Evolutionary conservation across 2,113 vertebrate genomes (phyloP).

Genomic region (Nestor notabilis): DNA sequence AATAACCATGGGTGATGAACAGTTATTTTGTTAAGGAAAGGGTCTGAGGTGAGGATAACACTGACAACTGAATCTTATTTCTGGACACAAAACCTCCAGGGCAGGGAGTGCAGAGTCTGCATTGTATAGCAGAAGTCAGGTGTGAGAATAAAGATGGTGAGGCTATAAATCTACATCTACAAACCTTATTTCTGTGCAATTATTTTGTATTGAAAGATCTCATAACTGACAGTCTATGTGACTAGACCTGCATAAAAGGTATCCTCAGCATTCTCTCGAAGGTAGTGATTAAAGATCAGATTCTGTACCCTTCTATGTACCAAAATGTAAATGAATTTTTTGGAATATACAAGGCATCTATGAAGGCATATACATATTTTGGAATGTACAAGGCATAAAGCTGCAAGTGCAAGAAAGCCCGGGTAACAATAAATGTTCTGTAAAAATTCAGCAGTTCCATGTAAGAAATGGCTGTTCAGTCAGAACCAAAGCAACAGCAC

Average conservation of each 20-base stretch:
- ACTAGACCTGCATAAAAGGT: not conserved
- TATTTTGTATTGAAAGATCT: not conserved
- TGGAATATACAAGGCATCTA: not conserved
- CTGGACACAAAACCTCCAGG: not conserved
- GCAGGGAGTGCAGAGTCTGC: not conserved
- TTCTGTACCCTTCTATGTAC: fast-evolving
- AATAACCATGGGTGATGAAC: not conserved
- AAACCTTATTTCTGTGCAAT: not conserved
- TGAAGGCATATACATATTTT: not conserved
- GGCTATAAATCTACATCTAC: not conserved
- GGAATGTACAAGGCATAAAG: not conserved
- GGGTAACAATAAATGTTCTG: not conserved
- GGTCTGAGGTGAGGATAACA: not conserved
- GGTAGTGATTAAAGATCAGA: not conserved
- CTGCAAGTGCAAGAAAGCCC: not conserved
- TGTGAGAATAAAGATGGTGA: not conserved
- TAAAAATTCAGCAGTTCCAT: not conserved
- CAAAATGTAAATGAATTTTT: not conserved
- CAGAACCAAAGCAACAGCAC: not conserved
- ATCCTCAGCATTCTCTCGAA: not conserved
- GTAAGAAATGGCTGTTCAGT: not conserved
- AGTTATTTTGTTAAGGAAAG: not conserved
- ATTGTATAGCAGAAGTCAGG: not conserved
- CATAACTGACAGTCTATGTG: not conserved
- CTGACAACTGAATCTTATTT: not conserved